Base-by-base conservation (phyloP, 2,888 invertebrate species). In the Augochlorella aurata region DNA sequence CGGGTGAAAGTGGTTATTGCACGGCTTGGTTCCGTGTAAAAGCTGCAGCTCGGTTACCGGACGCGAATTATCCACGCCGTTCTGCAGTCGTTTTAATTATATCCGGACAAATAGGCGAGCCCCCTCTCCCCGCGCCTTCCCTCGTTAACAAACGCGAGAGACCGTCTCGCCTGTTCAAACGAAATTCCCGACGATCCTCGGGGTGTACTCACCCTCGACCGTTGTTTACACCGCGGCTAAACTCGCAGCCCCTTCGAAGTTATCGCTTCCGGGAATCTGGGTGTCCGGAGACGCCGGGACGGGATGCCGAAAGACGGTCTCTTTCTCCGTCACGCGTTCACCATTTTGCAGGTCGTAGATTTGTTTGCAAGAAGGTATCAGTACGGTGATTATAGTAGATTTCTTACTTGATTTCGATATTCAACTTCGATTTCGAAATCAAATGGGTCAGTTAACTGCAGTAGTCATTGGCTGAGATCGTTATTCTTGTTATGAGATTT, bases 151-250 rank as follows among this genome's bases (percentile, higher is more conserved):
- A 16, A 8, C 9, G 29, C 61, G 38, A 38, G 38, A 38, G 54
- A 61, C 29, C 16, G 16, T 61, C 16, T 29, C 61, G 61, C 16
- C 29, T 29, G 24, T 61, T 29, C 24, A 29, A 29, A 61, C 61
- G 29, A 16, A 61, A 61, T 61, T 61, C 61, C 9, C 61, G 61
- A 1, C 61, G 61, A 24, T 8, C 29, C 14, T 61, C 16, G 61
- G 8, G 29, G 54, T 38, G 38, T n/a, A 16, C 54, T 50, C 49
- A n/a, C 58, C 66, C 70, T 7, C 50, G 67, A 18, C 54, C n/a
- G 18, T 29, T 69, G 73, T 81, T 81, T 73, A 44, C 67, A 24
- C 14, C 47, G 54, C 44, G 61, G 16, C 45, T 18, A 21, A 47
- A 45, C 12, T 47, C 47, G 14, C 49, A n/a, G 29, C 18, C 24